Evolutionary conservation across 2,888 invertebrate species (phyloP).

Genomic region (Ornithoptera priamus): DNA sequence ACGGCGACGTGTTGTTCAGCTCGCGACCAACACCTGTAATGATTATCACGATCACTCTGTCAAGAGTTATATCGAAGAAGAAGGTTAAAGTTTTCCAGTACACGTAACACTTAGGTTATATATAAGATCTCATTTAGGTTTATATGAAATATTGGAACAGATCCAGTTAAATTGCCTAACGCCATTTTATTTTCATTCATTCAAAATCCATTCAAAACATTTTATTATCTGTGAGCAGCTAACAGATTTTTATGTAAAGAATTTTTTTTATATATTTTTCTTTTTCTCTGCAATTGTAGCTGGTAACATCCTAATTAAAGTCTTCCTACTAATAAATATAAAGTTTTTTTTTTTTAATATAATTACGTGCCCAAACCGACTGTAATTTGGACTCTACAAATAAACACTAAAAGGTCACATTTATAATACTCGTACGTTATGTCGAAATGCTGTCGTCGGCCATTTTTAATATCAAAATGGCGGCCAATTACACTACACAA

Average conservation of each 20-base stretch:
- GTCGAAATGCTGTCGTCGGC: not conserved
- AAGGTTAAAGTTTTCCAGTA: no score
- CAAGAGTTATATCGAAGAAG: no score
- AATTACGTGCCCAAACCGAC: not conserved
- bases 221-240: no score
- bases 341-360: not conserved
- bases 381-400: slow-evolving; percentile 2
- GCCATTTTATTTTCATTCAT: no score
- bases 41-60: no score
- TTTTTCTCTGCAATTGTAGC: not conserved
- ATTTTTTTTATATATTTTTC: not conserved
- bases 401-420: slow-evolving; percentile 16
- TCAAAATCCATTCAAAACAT: no score
- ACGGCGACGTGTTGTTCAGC: no score
- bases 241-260: not conserved
- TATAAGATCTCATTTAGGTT: no score
- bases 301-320: not conserved
- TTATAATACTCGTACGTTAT: slow-evolving; percentile 4
- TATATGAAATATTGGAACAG: no score
- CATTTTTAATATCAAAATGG: not conserved
- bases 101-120: no score
- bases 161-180: no score
- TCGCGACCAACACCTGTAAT: no score
- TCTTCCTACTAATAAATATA: not conserved
- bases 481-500: not conserved